These are phyloP conservation scores for Drosophila maculinotata DNA, from an alignment of 2,888 invertebrate species.

Conservation along the genomic window DNA sequence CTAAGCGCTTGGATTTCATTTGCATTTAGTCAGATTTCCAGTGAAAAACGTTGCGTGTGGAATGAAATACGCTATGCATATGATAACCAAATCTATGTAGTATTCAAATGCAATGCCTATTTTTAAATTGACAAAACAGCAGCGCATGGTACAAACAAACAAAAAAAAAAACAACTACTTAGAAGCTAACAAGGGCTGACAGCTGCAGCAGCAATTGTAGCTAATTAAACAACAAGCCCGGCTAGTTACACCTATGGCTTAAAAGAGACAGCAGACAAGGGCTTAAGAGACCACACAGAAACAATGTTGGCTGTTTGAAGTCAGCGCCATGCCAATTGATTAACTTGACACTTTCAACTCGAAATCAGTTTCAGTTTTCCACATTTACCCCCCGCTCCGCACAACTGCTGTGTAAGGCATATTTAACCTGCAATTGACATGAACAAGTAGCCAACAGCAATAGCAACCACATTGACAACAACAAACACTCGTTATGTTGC, in stretches of 20 bases:
- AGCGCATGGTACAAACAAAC: slow-evolving; percentile 12
- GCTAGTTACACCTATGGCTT: slow-evolving; percentile 14
- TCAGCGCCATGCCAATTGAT: slow-evolving; percentile 74
- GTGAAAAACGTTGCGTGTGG: slow-evolving; percentile 71
- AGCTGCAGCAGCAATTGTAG: slow-evolving; percentile 50
- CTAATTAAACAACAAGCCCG: slow-evolving; percentile 73
- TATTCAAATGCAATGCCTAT: slow-evolving; percentile 59
- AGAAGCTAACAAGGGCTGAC: slow-evolving; percentile 67
- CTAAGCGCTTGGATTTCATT: slow-evolving; percentile 37
- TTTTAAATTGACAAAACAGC: slow-evolving; percentile 48
- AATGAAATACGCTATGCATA: slow-evolving; percentile 50
- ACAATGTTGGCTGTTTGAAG: slow-evolving; percentile 51
- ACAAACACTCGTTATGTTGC: slow-evolving; percentile 21
- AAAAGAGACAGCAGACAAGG: slow-evolving; percentile 11
- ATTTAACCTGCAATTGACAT: slow-evolving; percentile 64
- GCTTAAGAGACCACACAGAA: slow-evolving; percentile 38
- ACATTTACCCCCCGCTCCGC: not conserved
- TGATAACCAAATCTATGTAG: slow-evolving; percentile 48
- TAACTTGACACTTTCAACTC: slow-evolving; percentile 70
- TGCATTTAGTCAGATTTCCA: slow-evolving; percentile 69
- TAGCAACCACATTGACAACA: slow-evolving; percentile 36
- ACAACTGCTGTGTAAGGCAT: slow-evolving; percentile 7
- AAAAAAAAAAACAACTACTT: slow-evolving; percentile 23
- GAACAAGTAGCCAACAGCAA: slow-evolving; percentile 54
- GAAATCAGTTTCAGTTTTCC: slow-evolving; percentile 39